A percentile compares a stretch with the other conserved stretches of the same genome.
phyloP scores from a whole-genome alignment of 1,140 invertebrate genomes.

The Drosophila malerkotliana region DNA sequence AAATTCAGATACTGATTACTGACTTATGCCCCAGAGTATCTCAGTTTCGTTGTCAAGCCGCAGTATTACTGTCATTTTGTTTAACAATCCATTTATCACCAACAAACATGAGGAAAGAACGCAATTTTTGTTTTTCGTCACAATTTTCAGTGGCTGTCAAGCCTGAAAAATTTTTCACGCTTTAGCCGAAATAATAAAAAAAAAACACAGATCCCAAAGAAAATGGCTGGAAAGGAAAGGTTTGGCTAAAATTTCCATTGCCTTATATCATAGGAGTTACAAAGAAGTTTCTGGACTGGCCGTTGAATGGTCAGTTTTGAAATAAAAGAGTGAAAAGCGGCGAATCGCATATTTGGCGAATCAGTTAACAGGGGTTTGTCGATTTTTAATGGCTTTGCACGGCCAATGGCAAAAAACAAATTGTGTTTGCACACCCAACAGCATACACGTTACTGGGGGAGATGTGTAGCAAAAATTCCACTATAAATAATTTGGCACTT shows the following conservation, averaged over 20 bases:
- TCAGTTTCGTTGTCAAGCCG: background rate
- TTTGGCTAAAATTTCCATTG: slow-evolving; percentile 46
- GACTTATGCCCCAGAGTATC: background rate
- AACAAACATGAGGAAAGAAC: slow-evolving; percentile 1
- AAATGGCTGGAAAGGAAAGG: background rate
- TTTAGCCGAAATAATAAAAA: slow-evolving; percentile 31
- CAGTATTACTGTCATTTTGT: slow-evolving; percentile 10
- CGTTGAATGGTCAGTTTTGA: slow-evolving; percentile 7
- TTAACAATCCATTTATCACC: slow-evolving; percentile 19
- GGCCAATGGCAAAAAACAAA: slow-evolving; percentile 14
- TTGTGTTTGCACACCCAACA: slow-evolving; percentile 19
- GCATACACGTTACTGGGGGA: background rate
- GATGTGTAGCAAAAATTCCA: slow-evolving; percentile 65
- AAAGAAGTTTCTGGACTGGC: slow-evolving; percentile 13
- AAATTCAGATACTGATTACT: background rate
- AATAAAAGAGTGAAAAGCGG: background rate
- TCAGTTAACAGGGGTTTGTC: slow-evolving; percentile 59
- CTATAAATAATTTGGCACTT: slow-evolving; percentile 71
- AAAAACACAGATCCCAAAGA: slow-evolving; percentile 18
- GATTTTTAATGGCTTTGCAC: slow-evolving; percentile 45
- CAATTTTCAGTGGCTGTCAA: slow-evolving; percentile 18
- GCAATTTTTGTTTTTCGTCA: slow-evolving; percentile 1
- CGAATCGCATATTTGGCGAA: slow-evolving; percentile 41
- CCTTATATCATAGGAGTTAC: slow-evolving; percentile 12
- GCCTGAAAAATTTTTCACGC: slow-evolving; percentile 35